Conservation (phyloP, 2,888 invertebrate species). For the Abrostola triplasia region DNA sequence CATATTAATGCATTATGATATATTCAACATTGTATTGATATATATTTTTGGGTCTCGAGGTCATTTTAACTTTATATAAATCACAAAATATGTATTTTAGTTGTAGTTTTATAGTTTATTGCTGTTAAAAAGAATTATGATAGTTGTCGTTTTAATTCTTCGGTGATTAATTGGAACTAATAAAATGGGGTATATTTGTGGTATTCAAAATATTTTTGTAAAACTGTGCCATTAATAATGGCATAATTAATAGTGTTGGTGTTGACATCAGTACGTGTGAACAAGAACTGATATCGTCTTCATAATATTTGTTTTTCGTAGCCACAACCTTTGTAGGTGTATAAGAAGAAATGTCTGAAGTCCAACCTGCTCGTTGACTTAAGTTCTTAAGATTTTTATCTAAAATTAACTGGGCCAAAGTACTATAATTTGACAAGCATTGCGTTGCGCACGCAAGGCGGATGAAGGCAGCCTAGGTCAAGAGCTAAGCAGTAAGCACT, state of each 20-base stretch:
- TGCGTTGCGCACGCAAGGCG: slow-evolving; percentile 14
- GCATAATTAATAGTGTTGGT: slow-evolving; percentile 40
- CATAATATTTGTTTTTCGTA: background rate
- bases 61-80: slow-evolving; percentile 48
- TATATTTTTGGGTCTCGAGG: slow-evolving; percentile 44
- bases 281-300: slow-evolving; percentile 20
- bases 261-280: slow-evolving; percentile 35
- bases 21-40: slow-evolving; percentile 54
- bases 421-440: background rate
- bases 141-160: slow-evolving; percentile 42
- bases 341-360: no score
- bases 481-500: slow-evolving; percentile 28
- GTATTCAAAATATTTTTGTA: slow-evolving; percentile 47
- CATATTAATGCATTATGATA: slow-evolving; percentile 54
- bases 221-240: slow-evolving; percentile 41
- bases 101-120: slow-evolving; percentile 39
- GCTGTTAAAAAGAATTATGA: slow-evolving; percentile 42
- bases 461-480: slow-evolving; percentile 36
- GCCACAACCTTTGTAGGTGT: no score
- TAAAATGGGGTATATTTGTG: slow-evolving; percentile 40
- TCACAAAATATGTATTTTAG: slow-evolving; percentile 37
- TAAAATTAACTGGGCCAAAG: no score
- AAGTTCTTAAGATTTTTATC: no score
- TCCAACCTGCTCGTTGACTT: no score
- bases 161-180: slow-evolving; percentile 47